Evolutionary conservation across 1,140 invertebrate species (phyloP).

Genomic region (Andrena cerasifolii): DNA sequence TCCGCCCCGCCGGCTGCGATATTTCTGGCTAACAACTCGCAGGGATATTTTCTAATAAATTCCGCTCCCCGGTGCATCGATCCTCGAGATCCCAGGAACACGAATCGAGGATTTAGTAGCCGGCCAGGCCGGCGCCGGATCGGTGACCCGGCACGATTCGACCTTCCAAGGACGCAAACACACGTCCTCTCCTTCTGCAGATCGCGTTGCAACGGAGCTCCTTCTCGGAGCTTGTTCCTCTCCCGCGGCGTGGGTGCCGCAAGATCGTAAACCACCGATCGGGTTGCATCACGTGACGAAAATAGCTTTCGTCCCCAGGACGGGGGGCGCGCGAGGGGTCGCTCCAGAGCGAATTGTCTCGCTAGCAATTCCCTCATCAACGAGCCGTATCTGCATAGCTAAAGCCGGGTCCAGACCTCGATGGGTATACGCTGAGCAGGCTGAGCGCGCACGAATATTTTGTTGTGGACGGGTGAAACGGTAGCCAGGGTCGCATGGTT

Average conservation of each 20-base stretch:
- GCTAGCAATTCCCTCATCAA: neutral
- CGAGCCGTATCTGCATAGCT: too few relatives aligned
- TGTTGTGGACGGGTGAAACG: too few relatives aligned
- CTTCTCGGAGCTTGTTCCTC: constrained; percentile 22
- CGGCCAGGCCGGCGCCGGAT: constrained; percentile 56
- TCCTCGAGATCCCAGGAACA: constrained; percentile 38
- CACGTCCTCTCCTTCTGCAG: constrained; percentile 41
- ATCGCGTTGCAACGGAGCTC: constrained; percentile 40
- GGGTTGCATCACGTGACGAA: constrained; percentile 67
- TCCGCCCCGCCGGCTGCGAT: neutral
- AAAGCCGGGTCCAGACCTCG: too few relatives aligned
- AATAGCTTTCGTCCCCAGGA: constrained; percentile 53
- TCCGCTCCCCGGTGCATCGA: constrained; percentile 22
- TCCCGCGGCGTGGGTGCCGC: constrained; percentile 51
- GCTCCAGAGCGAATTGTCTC: neutral
- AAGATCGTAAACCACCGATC: constrained; percentile 55
- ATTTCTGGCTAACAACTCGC: constrained; percentile 52
- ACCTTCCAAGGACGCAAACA: constrained; percentile 73
- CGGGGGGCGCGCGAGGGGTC: neutral
- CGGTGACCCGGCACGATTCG: constrained; percentile 64
- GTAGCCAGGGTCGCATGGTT: too few relatives aligned
- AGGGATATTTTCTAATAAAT: constrained; percentile 54
- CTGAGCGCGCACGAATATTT: too few relatives aligned
- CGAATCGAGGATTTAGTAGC: constrained; percentile 58
- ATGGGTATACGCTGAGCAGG: too few relatives aligned